These are phyloP conservation scores for Leiothrix lutea DNA, from an alignment of 2,113 vertebrate species.

Conservation along the genomic window DNA sequence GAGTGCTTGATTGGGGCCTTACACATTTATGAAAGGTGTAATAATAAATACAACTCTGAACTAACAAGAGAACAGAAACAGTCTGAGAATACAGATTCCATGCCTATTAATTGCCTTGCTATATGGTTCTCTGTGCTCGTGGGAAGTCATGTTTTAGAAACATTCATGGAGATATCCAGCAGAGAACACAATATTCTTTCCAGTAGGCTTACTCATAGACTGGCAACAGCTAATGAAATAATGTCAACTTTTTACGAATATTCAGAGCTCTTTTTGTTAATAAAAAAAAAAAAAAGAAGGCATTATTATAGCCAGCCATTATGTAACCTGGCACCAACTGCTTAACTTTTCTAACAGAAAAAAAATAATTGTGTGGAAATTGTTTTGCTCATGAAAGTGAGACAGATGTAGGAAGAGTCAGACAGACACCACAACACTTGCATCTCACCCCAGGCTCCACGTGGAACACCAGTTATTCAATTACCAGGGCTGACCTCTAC, in stretches of 20 bases:
- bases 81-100: not conserved
- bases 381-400: not conserved
- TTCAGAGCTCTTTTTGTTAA: not conserved
- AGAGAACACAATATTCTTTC: slow-evolving; percentile 11
- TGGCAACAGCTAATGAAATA: not conserved
- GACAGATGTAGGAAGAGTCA: not conserved
- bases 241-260: slow-evolving; percentile 40
- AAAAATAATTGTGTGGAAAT: not conserved
- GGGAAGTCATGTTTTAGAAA: slow-evolving; percentile 36
- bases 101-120: not conserved
- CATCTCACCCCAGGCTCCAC: not conserved
- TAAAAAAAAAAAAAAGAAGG: not conserved
- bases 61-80: not conserved
- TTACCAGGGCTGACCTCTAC: not conserved
- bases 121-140: not conserved
- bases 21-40: not conserved
- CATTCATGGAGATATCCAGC: not conserved
- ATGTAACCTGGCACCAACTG: not conserved
- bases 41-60: slow-evolving; percentile 11
- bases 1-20: not conserved
- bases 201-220: not conserved
- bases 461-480: not conserved
- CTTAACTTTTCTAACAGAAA: not conserved
- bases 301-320: not conserved
- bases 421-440: not conserved